phyloP scores from a whole-genome alignment of 2,113 vertebrate genomes.

The Anoplopoma fimbria region DNA sequence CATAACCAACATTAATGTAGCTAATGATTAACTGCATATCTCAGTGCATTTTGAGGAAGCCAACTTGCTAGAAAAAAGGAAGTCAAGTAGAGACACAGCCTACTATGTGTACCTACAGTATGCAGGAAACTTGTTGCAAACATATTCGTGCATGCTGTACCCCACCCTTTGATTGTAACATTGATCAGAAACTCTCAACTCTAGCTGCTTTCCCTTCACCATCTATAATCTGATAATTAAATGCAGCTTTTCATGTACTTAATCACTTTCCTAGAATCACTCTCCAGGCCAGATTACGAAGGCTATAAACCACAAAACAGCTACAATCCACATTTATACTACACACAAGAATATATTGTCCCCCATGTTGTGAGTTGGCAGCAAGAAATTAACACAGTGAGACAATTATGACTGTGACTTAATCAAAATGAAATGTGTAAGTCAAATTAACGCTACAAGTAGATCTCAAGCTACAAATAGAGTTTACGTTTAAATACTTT shows the following conservation, averaged over 20 bases:
- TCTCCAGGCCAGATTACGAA: background rate
- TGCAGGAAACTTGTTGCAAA: constrained; percentile 7
- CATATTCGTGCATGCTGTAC: background rate
- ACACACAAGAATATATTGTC: background rate
- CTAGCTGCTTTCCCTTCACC: background rate
- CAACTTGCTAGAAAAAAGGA: constrained; percentile 54
- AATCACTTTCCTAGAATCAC: background rate
- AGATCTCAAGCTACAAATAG: background rate
- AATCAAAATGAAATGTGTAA: background rate
- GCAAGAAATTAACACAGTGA: background rate
- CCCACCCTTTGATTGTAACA: constrained; percentile 8
- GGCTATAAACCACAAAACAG: background rate
- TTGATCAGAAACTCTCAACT: background rate
- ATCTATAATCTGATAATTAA: background rate
- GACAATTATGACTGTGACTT: background rate
- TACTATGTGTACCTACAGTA: background rate
- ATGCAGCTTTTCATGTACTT: background rate
- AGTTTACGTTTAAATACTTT: background rate
- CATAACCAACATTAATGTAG: rapidly evolving
- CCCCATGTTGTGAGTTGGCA: background rate
- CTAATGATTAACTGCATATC: background rate
- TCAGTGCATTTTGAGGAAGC: constrained; percentile 59
- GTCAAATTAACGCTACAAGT: background rate
- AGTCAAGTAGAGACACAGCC: constrained; percentile 29
- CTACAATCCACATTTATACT: background rate